Evolutionary conservation across 2,113 vertebrate genomes (phyloP), one percentile per base, ranked within the genome.

Genomic region (Anser brachyrhynchus): DNA sequence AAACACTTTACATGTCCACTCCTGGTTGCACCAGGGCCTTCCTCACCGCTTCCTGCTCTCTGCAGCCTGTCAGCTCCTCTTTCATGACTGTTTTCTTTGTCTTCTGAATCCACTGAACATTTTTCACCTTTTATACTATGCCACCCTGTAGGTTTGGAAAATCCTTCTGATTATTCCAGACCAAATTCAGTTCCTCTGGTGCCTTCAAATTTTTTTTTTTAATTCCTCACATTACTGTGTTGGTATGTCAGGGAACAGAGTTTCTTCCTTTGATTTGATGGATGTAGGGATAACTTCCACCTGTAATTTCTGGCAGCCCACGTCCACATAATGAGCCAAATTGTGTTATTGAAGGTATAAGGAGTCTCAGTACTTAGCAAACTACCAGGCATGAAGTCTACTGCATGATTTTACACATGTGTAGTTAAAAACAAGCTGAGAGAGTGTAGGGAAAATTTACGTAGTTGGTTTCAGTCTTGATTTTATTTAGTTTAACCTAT

Each of bases 121-220:
- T 93, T 93, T 90, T 2, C 61, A 84, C 62, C 57, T 76, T 86
- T 96, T 95, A 76, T 57, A 58, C 69, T 70, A 10, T 73, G 71
- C 84, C 89, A 95, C 93, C 88, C 79, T 90, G 75, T 77, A 95
- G 75, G 21, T 79, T 71, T 84, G 59, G 29, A 94, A 96, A 90
- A 96, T 17, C 31, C 43, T 88, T 62, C 51, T 59, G 41, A 83
- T 95, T 96, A 90, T 95, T 94, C 29, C 72, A 33, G 44, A 29
- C 8, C 51, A 78, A 93, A 49, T 10, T 51, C 65, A 65, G 52
- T 54, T 95, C 43, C 72, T 86, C n/a, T 37, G 9, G 20, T 81
- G 41, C 43, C 76, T 43, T 89, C 81, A 94, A 92, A 88, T 11
- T 22, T 25, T 73, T 37, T 52, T 85, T 83, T 44, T 44, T 44